Conservation (phyloP, 2,113 vertebrate species). For the Nothocercus julius region DNA sequence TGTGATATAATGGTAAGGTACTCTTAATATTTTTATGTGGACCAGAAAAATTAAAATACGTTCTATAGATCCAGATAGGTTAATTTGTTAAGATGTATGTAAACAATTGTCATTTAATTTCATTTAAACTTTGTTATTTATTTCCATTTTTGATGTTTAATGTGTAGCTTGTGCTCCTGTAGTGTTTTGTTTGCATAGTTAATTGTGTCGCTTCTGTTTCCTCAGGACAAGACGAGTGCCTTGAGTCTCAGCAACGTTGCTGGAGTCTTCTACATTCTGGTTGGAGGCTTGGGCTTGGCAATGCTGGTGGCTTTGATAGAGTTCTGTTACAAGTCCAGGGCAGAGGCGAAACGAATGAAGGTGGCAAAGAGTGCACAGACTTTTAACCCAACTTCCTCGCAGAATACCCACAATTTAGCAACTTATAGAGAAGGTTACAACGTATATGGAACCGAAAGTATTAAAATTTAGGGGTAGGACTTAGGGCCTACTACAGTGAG, state of each 20-base stretch:
- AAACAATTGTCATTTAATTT: conserved; percentile 22
- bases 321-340: conserved; percentile 99
- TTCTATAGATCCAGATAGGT: conserved; percentile 38
- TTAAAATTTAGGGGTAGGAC: conserved; percentile 99
- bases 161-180: conserved; percentile 5
- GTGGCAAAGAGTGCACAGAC: conserved; percentile 95
- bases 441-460: conserved; percentile 99
- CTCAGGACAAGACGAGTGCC: conserved; percentile 99
- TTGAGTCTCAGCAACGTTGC: conserved; percentile 99
- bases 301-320: conserved; percentile 99
- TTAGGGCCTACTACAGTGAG: conserved; percentile 93
- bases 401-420: conserved; percentile 99
- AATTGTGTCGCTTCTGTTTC: conserved; percentile 74
- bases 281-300: conserved; percentile 98
- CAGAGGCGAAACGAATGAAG: conserved; percentile 99
- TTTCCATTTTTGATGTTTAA: not conserved
- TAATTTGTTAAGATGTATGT: not conserved
- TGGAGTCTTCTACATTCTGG: conserved; percentile 99
- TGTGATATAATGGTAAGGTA: conserved; percentile 42
- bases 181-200: conserved; percentile 23
- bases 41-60: conserved; percentile 9
- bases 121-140: not conserved
- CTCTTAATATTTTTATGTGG: not conserved
- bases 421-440: conserved; percentile 99
- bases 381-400: conserved; percentile 99